A percentile compares a stretch with the other conserved stretches of the same genome.
Conservation (phyloP, 2,888 invertebrate species). For the Oxytorus armatus region DNA sequence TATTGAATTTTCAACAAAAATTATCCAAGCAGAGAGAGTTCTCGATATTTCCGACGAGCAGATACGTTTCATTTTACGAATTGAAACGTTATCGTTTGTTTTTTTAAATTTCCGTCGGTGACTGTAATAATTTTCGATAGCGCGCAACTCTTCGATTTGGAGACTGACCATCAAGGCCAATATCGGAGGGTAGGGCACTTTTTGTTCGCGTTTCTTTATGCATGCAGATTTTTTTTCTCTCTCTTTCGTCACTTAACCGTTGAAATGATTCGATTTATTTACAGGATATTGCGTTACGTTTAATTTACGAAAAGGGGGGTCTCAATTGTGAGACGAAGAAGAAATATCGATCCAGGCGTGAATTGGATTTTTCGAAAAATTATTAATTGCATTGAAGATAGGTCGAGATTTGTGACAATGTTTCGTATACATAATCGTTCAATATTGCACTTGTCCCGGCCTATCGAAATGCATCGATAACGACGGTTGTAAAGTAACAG, state of each 20-base stretch:
- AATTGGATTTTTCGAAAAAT: not conserved
- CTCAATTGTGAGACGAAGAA: not conserved
- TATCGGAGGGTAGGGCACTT: slow-evolving; percentile 65
- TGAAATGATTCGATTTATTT: slow-evolving; percentile 6
- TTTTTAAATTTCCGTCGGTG: not conserved
- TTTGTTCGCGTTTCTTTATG: slow-evolving; percentile 35
- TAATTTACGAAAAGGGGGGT: not conserved
- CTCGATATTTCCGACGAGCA: too few relatives aligned
- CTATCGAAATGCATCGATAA: slow-evolving; percentile 83
- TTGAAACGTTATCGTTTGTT: not conserved
- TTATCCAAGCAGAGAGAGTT: too few relatives aligned
- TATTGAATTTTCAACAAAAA: too few relatives aligned
- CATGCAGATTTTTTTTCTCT: slow-evolving; percentile 55
- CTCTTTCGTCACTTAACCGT: not conserved
- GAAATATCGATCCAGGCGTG: not conserved
- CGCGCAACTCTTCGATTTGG: slow-evolving; percentile 72
- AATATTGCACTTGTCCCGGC: slow-evolving; percentile 86
- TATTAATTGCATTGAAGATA: slow-evolving; percentile 81
- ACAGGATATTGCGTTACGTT: slow-evolving; percentile 23
- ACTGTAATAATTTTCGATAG: slow-evolving; percentile 1
- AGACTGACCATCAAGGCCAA: slow-evolving; percentile 77
- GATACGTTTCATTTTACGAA: not conserved
- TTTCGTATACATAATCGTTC: slow-evolving; percentile 76
- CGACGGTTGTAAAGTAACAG: slow-evolving; percentile 40
- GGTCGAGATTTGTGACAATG: slow-evolving; percentile 85